Evolutionary conservation across 2,888 invertebrate species (phyloP), one percentile per base, ranked within the genome.

Genomic region (Plebejus melissa): DNA sequence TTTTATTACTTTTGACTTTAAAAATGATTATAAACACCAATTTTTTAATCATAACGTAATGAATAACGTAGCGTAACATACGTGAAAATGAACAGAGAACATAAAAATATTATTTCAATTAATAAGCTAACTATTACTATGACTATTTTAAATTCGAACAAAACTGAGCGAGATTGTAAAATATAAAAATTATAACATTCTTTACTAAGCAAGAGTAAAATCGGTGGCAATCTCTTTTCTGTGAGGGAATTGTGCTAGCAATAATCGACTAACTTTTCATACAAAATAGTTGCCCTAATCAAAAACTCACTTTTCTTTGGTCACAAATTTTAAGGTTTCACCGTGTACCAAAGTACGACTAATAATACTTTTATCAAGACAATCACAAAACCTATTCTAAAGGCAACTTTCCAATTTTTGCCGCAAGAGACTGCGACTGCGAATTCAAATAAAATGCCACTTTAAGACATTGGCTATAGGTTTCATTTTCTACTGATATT

Each of bases 291-390:
- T 65, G 7, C 28, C n/a, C 58, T 9, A 28, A 9, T 13, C 32
- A 65, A 70, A 70, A 41, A 70, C 41, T 22, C n/a, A 70, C 38
- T 70, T 70, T 38, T 70, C 70, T 70, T 70, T 70, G 70, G 70
- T 41, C 70, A 70, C 70, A 70, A 70, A 22, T 70, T 41, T 41
- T 60, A 60, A 28, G 60, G 60, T 60, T 11, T 69, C n/a, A 38
- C n/a, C 69, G 22, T 38, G n/a, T 69, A n/a, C 32, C 32, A 36
- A 65, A 32, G 65, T 65, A 65, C 5, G 32, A 65, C 32, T 65
- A 32, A 65, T 65, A 65, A 65, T 65, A 65, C 65, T 65, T 54
- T 65, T 36, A 13, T 65, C 32, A 46, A 41, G 71, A 46, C 71
- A 41, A 71, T 71, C 71, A 71, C 41, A 65, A 65, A 32, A 65